Conservation (phyloP, 2,797 vertebrate species). For the Leuciscus waleckii region DNA sequence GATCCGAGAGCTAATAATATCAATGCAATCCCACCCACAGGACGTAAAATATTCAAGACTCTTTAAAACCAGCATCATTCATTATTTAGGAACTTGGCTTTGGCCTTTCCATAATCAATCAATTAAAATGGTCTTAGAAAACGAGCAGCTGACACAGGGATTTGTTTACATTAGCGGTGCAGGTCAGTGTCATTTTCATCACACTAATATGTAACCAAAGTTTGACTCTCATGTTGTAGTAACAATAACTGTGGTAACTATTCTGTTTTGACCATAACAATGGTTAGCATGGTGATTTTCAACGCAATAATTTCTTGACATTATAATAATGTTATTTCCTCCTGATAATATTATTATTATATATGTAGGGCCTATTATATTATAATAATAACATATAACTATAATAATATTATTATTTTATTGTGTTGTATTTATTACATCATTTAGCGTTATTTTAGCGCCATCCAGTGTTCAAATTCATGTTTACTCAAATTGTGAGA, state of each 20-base stretch:
- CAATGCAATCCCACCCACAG: constrained; percentile 4
- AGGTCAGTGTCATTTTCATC: constrained; percentile 20
- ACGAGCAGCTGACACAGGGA: constrained; percentile 28
- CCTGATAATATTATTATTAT: background rate
- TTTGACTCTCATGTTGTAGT: background rate
- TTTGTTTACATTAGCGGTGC: constrained; percentile 34
- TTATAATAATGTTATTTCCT: background rate
- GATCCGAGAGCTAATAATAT: constrained; percentile 54
- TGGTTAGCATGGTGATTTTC: background rate
- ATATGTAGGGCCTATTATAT: background rate
- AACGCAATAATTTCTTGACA: background rate
- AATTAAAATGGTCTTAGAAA: constrained; percentile 47
- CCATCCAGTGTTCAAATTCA: constrained; percentile 7
- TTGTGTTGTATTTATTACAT: background rate
- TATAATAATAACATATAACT: too few species aligned
- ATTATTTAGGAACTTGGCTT: constrained; percentile 73
- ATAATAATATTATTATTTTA: too few species aligned
- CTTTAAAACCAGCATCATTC: constrained; percentile 52
- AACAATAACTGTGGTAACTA: background rate
- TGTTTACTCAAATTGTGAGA: background rate
- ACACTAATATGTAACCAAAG: constrained; percentile 30
- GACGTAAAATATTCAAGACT: constrained; percentile 61
- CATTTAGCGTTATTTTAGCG: background rate
- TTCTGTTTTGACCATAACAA: background rate
- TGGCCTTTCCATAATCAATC: constrained; percentile 76